Base-by-base conservation (phyloP, 2,888 invertebrate genomes). In the Erebia aethiops region DNA sequence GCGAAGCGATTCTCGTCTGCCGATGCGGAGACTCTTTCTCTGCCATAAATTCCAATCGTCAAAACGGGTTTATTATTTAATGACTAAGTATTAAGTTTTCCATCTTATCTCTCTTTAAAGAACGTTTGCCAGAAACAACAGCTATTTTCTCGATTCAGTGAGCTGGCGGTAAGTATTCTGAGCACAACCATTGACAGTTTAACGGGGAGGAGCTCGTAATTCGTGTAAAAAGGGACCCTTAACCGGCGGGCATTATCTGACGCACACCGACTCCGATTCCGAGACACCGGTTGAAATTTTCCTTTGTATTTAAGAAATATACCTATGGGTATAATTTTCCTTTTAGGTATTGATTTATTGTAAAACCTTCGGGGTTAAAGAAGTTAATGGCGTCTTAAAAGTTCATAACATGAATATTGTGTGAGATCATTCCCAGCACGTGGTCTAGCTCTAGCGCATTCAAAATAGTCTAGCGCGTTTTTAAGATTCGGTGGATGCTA, bases 111-210 rank as follows among this genome's bases (percentile, higher is more conserved):
- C 41, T 26, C 58, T 61, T 67, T 61, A 52, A 61, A 51, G 26
- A 52, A 61, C 41, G 13, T 61, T 67, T 18, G 5, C 51, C 35
- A 41, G 52, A 67, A 67, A 61, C 61, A 67, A 67, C 60, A 61
- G 60, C 67, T 52, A 61, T 67, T 67, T 61, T 52, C 18, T 13
- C 67, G 51, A 67, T 13, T 41, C 67, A 67, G 67, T 52, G 67
- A 67, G 61, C 60, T 67, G 61, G 51, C 60, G 57, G 61, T 67
- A 60, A 67, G 60, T 58, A 49, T 35, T 61, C 51, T 61, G 67
- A 61, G 67, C 52, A 61, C 60, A 67, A 41, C 60, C 67, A 67
- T 61, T 67, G 67, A 60, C 67, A 67, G 61, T 67, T 67, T 67
- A 67, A 67, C 67, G 67, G 67, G 67, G 52, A 67, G 18, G 56